These are phyloP conservation scores for Himalopsyche japonica DNA, from an alignment of 2,888 invertebrate species.

Conservation along the genomic window DNA sequence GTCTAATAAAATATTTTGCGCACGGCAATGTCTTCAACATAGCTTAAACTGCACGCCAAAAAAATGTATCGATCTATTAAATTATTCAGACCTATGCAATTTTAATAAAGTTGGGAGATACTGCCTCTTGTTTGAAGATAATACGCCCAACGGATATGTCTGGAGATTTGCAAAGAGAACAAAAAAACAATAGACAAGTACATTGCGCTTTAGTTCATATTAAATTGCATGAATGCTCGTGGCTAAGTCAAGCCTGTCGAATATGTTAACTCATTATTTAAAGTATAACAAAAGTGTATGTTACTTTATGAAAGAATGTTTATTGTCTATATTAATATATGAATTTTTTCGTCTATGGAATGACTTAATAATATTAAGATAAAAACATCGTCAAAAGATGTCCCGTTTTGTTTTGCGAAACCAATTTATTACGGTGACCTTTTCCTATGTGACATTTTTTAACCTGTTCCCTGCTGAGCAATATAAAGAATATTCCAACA, in stretches of 20 bases:
- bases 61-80: slow-evolving; percentile 22
- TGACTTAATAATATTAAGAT: no score
- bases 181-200: not conserved
- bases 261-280: no score
- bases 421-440: no score
- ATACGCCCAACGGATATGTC: not conserved
- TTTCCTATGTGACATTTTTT: no score
- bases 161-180: not conserved
- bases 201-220: not conserved
- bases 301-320: no score
- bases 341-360: no score
- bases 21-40: slow-evolving; percentile 22
- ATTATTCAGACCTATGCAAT: slow-evolving; percentile 22
- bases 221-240: not conserved
- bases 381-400: no score
- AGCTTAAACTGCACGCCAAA: slow-evolving; percentile 6
- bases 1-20: not conserved
- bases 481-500: no score
- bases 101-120: slow-evolving; percentile 5
- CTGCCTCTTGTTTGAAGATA: not conserved
- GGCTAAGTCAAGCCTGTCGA: not conserved
- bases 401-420: no score
- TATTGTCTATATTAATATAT: no score
- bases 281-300: no score
- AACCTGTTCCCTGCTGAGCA: no score